phyloP scores from a whole-genome alignment of 2,113 vertebrate genomes.

The Xenopus laevis region DNA sequence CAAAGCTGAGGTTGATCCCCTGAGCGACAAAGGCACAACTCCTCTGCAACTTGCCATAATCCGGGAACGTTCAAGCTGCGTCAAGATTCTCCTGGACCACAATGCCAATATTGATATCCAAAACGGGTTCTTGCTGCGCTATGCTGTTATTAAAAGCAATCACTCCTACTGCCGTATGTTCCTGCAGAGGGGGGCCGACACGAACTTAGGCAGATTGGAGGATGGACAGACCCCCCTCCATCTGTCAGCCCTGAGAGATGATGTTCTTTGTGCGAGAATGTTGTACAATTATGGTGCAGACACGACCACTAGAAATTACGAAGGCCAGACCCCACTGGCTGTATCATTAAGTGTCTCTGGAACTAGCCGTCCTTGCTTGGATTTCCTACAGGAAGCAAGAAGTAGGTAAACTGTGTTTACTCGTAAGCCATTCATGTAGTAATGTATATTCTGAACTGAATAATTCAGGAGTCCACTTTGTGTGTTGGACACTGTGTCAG shows the following conservation, averaged over 20 bases:
- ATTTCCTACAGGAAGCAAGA: slow-evolving; percentile 96
- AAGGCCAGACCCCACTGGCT: slow-evolving; percentile 93
- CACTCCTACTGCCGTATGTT: slow-evolving; percentile 98
- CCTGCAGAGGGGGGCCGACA: slow-evolving; percentile 94
- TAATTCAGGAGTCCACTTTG: too few relatives aligned
- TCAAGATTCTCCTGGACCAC: slow-evolving; percentile 95
- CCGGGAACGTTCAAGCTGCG: slow-evolving; percentile 93
- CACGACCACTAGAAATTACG: slow-evolving; percentile 93
- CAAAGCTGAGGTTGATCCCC: slow-evolving; percentile 92
- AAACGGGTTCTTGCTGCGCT: slow-evolving; percentile 93
- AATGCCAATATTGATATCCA: slow-evolving; percentile 97
- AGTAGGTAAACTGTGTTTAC: slow-evolving; percentile 71
- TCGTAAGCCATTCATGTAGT: too few relatives aligned
- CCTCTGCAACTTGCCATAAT: slow-evolving; percentile 96
- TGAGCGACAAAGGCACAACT: slow-evolving; percentile 96
- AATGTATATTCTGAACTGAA: too few relatives aligned
- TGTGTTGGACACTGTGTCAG: too few relatives aligned
- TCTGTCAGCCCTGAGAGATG: slow-evolving; percentile 93
- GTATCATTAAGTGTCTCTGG: slow-evolving; percentile 91
- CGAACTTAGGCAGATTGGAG: slow-evolving; percentile 90
- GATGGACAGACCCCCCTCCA: slow-evolving; percentile 96
- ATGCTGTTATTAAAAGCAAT: slow-evolving; percentile 97
- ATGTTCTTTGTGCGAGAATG: slow-evolving; percentile 91
- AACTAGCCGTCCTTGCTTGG: slow-evolving; percentile 90
- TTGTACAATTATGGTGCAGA: slow-evolving; percentile 93